Evolutionary conservation across 2,888 invertebrate genomes (phyloP).

Genomic region (Didymodactylos carnosus): DNA sequence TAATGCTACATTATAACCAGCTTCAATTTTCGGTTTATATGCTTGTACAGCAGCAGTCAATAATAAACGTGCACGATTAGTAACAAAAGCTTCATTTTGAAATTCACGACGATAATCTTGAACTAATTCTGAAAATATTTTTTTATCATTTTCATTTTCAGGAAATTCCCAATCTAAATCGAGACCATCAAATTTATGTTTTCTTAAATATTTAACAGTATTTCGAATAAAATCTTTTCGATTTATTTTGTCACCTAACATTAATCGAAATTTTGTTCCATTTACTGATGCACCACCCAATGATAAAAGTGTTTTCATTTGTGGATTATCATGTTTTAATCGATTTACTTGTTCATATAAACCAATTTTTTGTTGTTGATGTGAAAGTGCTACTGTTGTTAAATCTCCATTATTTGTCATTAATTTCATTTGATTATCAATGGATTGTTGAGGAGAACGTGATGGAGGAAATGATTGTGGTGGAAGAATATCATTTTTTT

Average conservation of each 20-base stretch:
- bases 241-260: not conserved
- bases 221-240: slow-evolving; percentile 8
- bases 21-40: slow-evolving; percentile 10
- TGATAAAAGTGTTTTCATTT: slow-evolving; percentile 11
- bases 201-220: slow-evolving; percentile 11
- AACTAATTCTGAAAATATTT: slow-evolving; percentile 2
- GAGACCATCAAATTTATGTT: slow-evolving; percentile 12
- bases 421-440: no score
- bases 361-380: no score
- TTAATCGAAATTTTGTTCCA: slow-evolving; percentile 3
- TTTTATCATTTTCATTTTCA: slow-evolving; percentile 3
- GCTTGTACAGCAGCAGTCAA: slow-evolving; percentile 15
- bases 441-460: no score
- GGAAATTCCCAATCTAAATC: slow-evolving; percentile 16
- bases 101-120: slow-evolving; percentile 11
- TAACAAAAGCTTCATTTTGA: slow-evolving; percentile 12
- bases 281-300: slow-evolving; percentile 13
- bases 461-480: not conserved
- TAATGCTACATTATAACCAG: slow-evolving; percentile 8
- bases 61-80: slow-evolving; percentile 5
- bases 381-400: no score
- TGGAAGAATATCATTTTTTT: slow-evolving; percentile 5
- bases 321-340: slow-evolving; percentile 12
- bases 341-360: slow-evolving; percentile 11
- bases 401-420: no score